Evolutionary conservation across 2,888 invertebrate species (phyloP), one percentile per base, ranked within the genome.

Genomic region (Gortyna flavago): DNA sequence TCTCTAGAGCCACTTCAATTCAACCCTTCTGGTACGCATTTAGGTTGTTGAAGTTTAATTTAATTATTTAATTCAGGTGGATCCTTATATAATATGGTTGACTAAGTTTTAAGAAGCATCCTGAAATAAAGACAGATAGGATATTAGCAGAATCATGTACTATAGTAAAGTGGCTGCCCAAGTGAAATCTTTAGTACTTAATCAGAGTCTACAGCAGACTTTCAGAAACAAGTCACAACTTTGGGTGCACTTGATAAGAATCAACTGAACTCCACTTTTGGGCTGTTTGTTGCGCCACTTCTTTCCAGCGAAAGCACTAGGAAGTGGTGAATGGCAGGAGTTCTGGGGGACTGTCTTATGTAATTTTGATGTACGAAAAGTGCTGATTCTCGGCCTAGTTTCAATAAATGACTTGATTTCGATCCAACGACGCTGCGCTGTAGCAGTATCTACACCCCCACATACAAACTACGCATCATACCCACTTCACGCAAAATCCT

Each of bases 41-140:
- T 11, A 54, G 25, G 11, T 57, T 57, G n/a, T 54, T 54, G 5
- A n/a, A n/a, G 25, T 88, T 29, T 21, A 18, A 35, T n/a, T 61
- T 5, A 32, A 38, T 62, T 41, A n/a, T 8, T 32, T 41, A 18
- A 7, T 32, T 25, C 16, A 51, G 6, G 29, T 67, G 41, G 6
- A n/a, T 38, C 8, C 0, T 13, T 38, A 38, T 16, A 64, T 0
- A 25, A 38, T 16, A 64, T 0, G 35, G 35, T 38, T 25, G n/a
- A 41, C 11, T 41, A 18, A 65, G 38, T 18, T 41, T 29, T 29
- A 11, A 21, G 1, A 29, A 41, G 1, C 3, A 29, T 44, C 21
- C 66, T 29, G 29, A 44, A n/a, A 44, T 29, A 21, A 41, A 7
- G 11, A 66, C 18, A n/a, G 25, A 16, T 18, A 41, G 1, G n/a